Evolutionary conservation across 2,113 vertebrate species (phyloP).

Genomic region (Recurvirostra avosetta): DNA sequence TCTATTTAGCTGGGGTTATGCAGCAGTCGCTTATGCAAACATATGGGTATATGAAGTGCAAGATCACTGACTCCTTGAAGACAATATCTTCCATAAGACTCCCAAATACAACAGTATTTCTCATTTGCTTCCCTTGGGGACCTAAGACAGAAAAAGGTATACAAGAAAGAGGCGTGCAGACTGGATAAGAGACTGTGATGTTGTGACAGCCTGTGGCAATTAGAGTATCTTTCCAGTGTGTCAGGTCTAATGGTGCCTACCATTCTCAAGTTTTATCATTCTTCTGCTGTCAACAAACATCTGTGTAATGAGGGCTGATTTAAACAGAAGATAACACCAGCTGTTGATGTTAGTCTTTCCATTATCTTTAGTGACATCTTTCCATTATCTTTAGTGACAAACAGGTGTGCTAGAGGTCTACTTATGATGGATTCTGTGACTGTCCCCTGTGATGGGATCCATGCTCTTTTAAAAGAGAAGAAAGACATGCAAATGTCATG

Average conservation of each 20-base stretch:
- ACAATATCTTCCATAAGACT: neutral
- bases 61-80: neutral
- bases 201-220: neutral
- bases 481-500: neutral
- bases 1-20: too few species aligned
- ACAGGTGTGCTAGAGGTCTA: neutral
- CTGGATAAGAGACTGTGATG: neutral
- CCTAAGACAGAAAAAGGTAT: neutral
- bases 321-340: neutral
- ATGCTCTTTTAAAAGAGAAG: neutral
- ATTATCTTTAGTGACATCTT: neutral
- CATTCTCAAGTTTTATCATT: neutral
- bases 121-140: neutral
- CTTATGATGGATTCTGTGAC: neutral
- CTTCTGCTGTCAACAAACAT: neutral
- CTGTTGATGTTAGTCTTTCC: neutral
- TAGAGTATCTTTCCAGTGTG: neutral
- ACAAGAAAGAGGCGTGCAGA: neutral
- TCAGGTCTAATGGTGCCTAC: neutral
- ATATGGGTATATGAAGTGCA: neutral
- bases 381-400: neutral
- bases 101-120: neutral
- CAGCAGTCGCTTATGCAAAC: accelerated
- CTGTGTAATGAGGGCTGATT: neutral
- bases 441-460: neutral